Base-by-base conservation (phyloP, 2,888 invertebrate species). In the Phengaris arion region DNA sequence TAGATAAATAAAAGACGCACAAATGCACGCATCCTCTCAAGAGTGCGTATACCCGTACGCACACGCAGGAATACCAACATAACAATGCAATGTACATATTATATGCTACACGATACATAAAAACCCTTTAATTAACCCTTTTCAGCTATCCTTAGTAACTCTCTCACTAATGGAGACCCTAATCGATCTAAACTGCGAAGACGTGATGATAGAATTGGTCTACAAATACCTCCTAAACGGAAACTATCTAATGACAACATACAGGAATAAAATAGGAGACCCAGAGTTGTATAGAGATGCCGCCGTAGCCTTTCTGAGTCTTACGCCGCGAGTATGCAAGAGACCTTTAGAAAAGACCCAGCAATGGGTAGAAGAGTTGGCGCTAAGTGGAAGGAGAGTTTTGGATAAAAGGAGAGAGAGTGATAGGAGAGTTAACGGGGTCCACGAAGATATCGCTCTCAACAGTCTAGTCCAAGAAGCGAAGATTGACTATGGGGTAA, bases 111-210 rank as follows among this genome's bases (percentile, higher is more conserved):
- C 7, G 4, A 10, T 0, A 35, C 35, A 3, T 35, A 35, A 35
- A 35, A 35, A 0, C 35, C 4, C 35, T 35, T 3, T 2, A 35
- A 35, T 35, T 3, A 35, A 7, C 45, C 10, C 9, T 45, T 79
- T 79, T 80, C 93, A 96, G 95, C 89, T 97, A 15, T 97, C 98
- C 79, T 94, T 98, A 83, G 98, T 98, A 10, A 97, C 99, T 0
- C 92, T 99, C 82, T 96, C 98, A 0, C 91, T 99, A 12, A 97
- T 99, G 89, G 97, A 98, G 86, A 98, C 98, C 0, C 93, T 99
- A 77, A 94, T 99, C 74, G 97, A 97, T 82, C 93, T 99, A 78
- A 97, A 98, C 89, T 99, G 98, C 90, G 99, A 99, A 89, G 99
- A 99, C 88, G 96, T 99, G 70, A 98, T 99, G 97, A 93, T 98